These are phyloP conservation scores for Trematomus loennbergii DNA, from an alignment of 2,113 vertebrate species.

Conservation along the genomic window DNA sequence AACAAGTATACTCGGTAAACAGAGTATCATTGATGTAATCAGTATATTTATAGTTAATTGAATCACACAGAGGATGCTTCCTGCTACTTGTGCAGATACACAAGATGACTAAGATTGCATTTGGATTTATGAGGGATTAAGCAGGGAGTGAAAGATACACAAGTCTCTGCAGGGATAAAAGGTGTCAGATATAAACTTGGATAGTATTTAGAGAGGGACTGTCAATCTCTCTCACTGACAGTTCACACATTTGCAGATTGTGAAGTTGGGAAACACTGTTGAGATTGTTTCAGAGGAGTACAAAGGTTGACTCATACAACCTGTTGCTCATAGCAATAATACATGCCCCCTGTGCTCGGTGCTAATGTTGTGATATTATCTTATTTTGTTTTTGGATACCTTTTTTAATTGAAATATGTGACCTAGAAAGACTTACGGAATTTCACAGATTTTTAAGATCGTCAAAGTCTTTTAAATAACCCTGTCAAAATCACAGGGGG, in stretches of 20 bases:
- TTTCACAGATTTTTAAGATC: background rate
- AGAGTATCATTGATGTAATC: background rate
- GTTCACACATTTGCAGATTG: background rate
- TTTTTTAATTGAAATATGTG: no score
- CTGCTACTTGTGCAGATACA: background rate
- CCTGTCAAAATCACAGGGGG: background rate
- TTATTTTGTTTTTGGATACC: background rate
- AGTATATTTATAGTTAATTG: background rate
- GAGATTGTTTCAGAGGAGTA: background rate
- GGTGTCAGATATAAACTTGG: slow-evolving; percentile 23
- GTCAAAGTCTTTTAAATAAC: background rate
- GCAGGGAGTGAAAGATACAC: slow-evolving; percentile 35
- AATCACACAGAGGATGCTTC: slow-evolving; percentile 22
- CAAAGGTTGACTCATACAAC: background rate
- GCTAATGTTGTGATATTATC: background rate
- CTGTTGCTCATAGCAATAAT: background rate
- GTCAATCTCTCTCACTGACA: background rate
- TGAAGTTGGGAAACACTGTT: background rate
- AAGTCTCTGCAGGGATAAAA: slow-evolving; percentile 10
- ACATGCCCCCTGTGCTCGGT: background rate
- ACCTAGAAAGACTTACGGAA: no score
- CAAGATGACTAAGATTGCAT: slow-evolving; percentile 24
- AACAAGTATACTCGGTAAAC: background rate
- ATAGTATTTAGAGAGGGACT: background rate
- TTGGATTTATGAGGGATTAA: slow-evolving; percentile 46